phyloP scores from a whole-genome alignment of 2,797 vertebrate genomes.

The Sebastes steindachneri region DNA sequence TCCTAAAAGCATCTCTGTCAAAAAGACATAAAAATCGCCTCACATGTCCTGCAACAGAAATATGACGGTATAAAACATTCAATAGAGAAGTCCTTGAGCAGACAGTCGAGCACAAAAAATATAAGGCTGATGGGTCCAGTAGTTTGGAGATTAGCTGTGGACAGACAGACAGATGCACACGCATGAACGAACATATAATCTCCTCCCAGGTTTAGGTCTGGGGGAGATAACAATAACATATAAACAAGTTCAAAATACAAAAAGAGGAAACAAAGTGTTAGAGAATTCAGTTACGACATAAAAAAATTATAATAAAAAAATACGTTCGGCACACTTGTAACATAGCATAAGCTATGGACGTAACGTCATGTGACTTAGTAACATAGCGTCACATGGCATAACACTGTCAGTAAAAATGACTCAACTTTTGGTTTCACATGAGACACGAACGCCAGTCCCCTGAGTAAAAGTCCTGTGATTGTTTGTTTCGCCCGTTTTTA shows the following conservation, averaged over 20 bases:
- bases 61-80: not conserved
- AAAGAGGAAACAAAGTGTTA: not conserved
- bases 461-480: not conserved
- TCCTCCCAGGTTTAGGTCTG: too few species aligned
- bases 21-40: not conserved
- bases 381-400: not conserved
- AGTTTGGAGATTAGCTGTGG: too few species aligned
- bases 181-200: too few species aligned
- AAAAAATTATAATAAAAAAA: not conserved
- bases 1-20: not conserved
- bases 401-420: not conserved
- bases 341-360: not conserved
- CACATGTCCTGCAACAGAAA: not conserved
- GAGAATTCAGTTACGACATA: not conserved
- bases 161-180: too few species aligned
- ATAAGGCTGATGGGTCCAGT: too few species aligned
- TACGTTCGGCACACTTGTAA: not conserved
- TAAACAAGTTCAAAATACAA: not conserved
- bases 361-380: not conserved
- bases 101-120: not conserved
- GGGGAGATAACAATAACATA: too few species aligned
- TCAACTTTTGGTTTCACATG: not conserved
- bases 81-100: not conserved
- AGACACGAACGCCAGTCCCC: fast-evolving
- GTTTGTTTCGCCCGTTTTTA: not conserved